These are phyloP conservation scores for Python bivittatus DNA, from an alignment of 2,113 vertebrate species.

Conservation along the genomic window DNA sequence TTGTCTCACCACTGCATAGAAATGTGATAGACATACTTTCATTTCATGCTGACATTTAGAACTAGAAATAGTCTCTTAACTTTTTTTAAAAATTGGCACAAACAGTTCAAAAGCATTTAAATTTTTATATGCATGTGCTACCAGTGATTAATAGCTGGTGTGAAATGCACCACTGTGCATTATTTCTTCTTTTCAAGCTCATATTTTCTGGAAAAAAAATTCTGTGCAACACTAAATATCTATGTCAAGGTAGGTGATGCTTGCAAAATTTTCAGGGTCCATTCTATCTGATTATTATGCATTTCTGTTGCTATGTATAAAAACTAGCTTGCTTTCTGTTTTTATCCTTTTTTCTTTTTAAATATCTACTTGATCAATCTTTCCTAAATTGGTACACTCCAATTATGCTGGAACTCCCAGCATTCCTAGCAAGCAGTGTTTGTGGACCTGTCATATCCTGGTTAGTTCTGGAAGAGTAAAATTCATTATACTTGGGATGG, in stretches of 20 bases:
- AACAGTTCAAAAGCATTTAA: not conserved
- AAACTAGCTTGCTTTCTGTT: not conserved
- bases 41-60: not conserved
- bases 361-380: not conserved
- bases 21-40: not conserved
- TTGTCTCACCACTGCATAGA: not conserved
- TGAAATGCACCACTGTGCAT: not conserved
- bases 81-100: not conserved
- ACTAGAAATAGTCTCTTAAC: not conserved
- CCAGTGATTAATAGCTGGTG: not conserved
- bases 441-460: not conserved
- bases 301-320: not conserved
- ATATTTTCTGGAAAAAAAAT: not conserved
- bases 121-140: not conserved
- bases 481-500: not conserved
- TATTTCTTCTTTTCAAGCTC: not conserved
- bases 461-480: not conserved
- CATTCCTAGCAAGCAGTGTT: not conserved
- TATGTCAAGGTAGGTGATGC: not conserved
- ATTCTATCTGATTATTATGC: not conserved
- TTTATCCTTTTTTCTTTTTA: not conserved
- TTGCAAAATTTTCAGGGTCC: not conserved
- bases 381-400: not conserved
- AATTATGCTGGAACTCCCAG: not conserved
- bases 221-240: not conserved